Conservation (phyloP, 1,140 invertebrate genomes). For the Drosophila nikananu region DNA sequence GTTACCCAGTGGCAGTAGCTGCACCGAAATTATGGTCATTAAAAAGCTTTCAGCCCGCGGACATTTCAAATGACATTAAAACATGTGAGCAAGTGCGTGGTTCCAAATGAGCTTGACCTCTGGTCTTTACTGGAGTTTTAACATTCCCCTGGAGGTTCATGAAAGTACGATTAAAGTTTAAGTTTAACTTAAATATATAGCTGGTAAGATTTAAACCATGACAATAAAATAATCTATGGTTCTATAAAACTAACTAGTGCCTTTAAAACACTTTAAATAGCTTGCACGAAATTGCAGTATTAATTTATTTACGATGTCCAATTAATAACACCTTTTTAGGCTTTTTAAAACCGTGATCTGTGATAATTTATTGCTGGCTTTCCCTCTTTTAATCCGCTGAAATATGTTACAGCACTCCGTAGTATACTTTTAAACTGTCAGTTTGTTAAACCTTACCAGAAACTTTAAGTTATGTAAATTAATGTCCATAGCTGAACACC, state of each 20-base stretch:
- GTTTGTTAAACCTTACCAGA: neutral
- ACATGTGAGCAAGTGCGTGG: conserved; percentile 24
- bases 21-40: conserved; percentile 60
- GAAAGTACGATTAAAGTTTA: neutral
- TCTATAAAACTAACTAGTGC: neutral
- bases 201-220: neutral
- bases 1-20: neutral
- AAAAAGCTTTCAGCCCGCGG: conserved; percentile 68
- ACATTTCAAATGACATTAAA: conserved; percentile 54
- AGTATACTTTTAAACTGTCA: neutral
- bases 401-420: too few species aligned
- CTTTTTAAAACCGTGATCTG: too few species aligned
- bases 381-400: too few species aligned
- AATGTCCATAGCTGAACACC: neutral
- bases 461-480: neutral
- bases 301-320: too few species aligned
- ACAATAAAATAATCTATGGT: neutral
- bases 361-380: too few species aligned
- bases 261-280: too few species aligned
- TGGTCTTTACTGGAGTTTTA: conserved; percentile 4
- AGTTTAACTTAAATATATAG: neutral
- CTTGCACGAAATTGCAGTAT: too few species aligned
- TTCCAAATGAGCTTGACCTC: conserved; percentile 19
- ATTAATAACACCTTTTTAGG: too few species aligned
- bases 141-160: neutral